Evolutionary conservation across 2,888 invertebrate genomes (phyloP).

Genomic region (Alviniconcha strummeri): DNA sequence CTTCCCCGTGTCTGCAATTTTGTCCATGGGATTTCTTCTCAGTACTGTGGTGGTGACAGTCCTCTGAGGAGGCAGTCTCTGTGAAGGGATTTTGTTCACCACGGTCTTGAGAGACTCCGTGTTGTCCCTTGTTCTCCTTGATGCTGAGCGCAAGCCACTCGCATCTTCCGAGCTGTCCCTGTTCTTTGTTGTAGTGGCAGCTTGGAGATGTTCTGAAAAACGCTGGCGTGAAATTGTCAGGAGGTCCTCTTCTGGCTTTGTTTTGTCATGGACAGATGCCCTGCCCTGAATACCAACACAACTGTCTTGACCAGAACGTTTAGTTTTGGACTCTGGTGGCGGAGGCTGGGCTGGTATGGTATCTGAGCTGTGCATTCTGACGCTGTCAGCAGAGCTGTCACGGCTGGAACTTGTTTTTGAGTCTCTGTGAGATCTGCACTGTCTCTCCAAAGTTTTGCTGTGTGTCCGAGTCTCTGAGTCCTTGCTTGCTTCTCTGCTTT

Average conservation of each 20-base stretch:
- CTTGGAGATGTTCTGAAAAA: slow-evolving; percentile 15
- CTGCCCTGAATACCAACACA: not conserved
- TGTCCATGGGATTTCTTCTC: not conserved
- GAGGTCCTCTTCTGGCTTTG: not conserved
- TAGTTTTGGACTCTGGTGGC: not conserved
- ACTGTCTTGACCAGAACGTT: slow-evolving; percentile 15
- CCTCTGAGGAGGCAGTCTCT: slow-evolving; percentile 8
- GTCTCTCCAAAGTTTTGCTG: not conserved
- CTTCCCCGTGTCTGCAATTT: not conserved
- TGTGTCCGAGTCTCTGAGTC: not conserved
- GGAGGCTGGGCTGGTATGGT: not conserved
- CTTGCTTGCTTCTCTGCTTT: not conserved
- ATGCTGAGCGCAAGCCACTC: no score
- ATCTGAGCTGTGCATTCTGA: not conserved
- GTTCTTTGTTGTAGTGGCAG: no score
- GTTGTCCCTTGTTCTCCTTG: no score
- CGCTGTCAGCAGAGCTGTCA: slow-evolving; percentile 29
- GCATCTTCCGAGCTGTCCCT: no score
- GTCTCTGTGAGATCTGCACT: not conserved
- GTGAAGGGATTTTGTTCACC: not conserved
- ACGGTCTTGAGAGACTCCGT: no score
- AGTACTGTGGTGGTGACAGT: slow-evolving; percentile 7
- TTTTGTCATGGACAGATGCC: not conserved
- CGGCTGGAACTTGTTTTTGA: slow-evolving; percentile 27
- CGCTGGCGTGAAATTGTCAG: not conserved